Conservation (phyloP, 2,113 vertebrate species). For the Notothenia coriiceps region DNA sequence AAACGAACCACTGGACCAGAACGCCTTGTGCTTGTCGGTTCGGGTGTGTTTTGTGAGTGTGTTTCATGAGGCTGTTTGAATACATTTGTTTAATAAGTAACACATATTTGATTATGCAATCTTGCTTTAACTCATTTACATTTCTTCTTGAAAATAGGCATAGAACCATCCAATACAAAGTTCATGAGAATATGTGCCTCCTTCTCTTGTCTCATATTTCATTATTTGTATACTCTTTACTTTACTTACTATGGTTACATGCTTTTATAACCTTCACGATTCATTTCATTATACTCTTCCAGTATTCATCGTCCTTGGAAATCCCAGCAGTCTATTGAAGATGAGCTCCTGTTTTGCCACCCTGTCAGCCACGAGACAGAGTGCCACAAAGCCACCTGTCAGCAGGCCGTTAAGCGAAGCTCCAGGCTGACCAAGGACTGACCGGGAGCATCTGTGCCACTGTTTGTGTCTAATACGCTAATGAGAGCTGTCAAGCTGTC, state of each 20-base stretch:
- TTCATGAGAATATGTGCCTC: neutral
- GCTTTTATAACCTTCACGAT: slow-evolving; percentile 29
- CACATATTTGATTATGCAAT: too few relatives aligned
- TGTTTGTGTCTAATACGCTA: slow-evolving; percentile 83
- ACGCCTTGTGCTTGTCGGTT: neutral
- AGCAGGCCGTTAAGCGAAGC: slow-evolving; percentile 71
- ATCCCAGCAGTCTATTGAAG: slow-evolving; percentile 69
- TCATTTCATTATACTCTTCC: slow-evolving; percentile 15
- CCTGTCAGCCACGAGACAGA: slow-evolving; percentile 79
- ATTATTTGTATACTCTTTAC: neutral
- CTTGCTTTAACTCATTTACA: too few relatives aligned
- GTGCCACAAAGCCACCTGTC: slow-evolving; percentile 82
- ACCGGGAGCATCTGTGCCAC: slow-evolving; percentile 82
- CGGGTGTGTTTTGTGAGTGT: neutral
- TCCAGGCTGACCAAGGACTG: slow-evolving; percentile 74
- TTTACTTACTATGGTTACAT: neutral
- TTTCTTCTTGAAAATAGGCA: neutral
- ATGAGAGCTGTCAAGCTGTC: slow-evolving; percentile 84
- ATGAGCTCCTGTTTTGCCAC: slow-evolving; percentile 70
- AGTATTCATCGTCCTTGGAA: slow-evolving; percentile 62
- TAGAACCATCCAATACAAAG: neutral
- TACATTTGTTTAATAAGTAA: too few relatives aligned
- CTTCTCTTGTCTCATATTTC: neutral
- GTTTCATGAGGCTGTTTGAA: neutral
- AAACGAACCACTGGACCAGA: slow-evolving; percentile 13